Percentiles rank a stretch among this genome's conserved stretches.
Conservation (phyloP, 2,113 vertebrate species). For the Oceanites oceanicus region DNA sequence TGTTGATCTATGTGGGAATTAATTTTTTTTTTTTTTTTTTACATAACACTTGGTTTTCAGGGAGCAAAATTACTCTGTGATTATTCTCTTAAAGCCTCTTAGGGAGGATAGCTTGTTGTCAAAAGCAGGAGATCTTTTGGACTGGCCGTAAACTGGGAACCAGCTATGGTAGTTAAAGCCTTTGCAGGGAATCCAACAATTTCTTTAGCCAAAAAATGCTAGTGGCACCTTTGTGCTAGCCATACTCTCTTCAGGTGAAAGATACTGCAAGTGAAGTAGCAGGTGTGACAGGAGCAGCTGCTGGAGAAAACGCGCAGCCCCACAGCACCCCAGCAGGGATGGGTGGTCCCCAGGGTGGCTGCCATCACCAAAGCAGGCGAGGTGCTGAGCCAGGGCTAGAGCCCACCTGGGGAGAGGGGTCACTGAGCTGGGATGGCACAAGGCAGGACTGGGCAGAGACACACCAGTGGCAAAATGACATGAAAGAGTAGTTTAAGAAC, state of each 20-base stretch:
- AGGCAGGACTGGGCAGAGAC: not conserved
- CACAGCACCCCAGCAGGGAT: not conserved
- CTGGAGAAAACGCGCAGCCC: not conserved
- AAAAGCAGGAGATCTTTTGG: not conserved
- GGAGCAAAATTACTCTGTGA: not conserved
- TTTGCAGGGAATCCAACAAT: not conserved
- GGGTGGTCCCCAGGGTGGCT: not conserved
- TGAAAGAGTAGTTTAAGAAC: not conserved
- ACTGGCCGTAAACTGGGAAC: not conserved
- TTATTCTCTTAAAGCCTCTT: not conserved
- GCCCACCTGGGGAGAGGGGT: not conserved
- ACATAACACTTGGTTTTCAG: not conserved
- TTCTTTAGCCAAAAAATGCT: not conserved
- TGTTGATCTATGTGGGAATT: not conserved
- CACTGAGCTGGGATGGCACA: accelerated
- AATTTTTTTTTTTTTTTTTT: not conserved
- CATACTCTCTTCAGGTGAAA: not conserved
- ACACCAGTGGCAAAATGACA: not conserved
- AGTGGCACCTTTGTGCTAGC: not conserved
- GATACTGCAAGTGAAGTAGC: not conserved
- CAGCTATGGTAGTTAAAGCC: not conserved
- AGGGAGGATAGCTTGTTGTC: not conserved
- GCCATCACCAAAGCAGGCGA: not conserved
- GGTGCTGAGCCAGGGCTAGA: not conserved
- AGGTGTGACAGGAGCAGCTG: not conserved